Percentiles rank a stretch among this genome's conserved stretches.
Evolutionary conservation across 37 sponge, comb jelly and placozoan genomes (phyloP).

Genomic region (Lycopodina hypogea): DNA sequence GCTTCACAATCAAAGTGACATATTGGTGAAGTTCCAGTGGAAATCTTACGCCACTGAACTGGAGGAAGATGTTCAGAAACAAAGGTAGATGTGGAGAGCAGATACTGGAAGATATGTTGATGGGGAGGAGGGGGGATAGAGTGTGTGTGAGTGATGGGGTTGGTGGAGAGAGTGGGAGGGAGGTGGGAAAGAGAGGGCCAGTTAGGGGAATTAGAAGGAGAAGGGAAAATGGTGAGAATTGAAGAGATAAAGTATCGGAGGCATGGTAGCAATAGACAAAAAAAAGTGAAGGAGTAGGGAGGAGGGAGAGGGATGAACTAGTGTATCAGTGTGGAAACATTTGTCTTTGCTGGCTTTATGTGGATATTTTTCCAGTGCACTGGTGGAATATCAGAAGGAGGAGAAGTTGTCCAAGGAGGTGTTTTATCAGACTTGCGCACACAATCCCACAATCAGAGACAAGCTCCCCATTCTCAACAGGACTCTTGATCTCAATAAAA

Average conservation of each 20-base stretch:
- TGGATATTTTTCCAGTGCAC: too few relatives aligned
- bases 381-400: conserved; percentile 58
- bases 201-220: too few relatives aligned
- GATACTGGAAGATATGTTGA: neutral
- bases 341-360: too few relatives aligned
- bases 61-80: conserved; percentile 76
- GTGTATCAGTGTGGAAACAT: too few relatives aligned
- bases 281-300: conserved; percentile 9
- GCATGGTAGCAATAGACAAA: too few relatives aligned
- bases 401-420: conserved; percentile 79
- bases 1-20: conserved; percentile 87
- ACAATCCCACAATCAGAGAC: conserved; percentile 84
- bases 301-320: too few relatives aligned
- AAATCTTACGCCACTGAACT: conserved; percentile 72
- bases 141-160: too few relatives aligned
- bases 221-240: neutral
- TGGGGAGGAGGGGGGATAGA: neutral
- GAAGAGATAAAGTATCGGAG: too few relatives aligned
- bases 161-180: neutral
- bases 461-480: conserved; percentile 81
- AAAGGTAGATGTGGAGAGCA: conserved; percentile 53
- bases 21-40: conserved; percentile 92
- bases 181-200: neutral
- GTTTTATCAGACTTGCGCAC: conserved; percentile 78
- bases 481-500: conserved; percentile 71